Evolutionary conservation across 2,888 invertebrate genomes (phyloP), one percentile per base, ranked within the genome.

Genomic region (Carabus problematicus): DNA sequence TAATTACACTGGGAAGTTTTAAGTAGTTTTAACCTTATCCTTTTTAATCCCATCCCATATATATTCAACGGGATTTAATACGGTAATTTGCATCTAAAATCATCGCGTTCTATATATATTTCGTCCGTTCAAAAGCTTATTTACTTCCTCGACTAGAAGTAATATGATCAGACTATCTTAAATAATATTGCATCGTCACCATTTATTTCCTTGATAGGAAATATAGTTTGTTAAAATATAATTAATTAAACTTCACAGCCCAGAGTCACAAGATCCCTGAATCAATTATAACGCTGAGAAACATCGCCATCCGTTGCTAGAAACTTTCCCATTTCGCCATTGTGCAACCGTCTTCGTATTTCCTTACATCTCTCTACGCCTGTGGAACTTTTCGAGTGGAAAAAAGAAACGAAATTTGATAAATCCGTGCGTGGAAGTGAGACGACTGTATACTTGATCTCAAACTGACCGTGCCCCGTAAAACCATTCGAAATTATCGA

Each of bases 401-500:
- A 69, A 45, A 62, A 55, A 69, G 62, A 69, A n/a, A n/a, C 16
- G 47, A n/a, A 61, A 18, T 47, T 14, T 42, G 11, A 18, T 45
- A 42, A 42, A 16, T 39, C n/a, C 3, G 11, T 11, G 66, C 18
- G 52, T 52, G 69, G 73, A 6, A 71, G 60, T 39, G 64, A 70
- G 18, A 52, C 55, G 63, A 60, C 11, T 42, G 14, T 54, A 69
- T 52, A 64, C 73, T 74, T 70, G 72, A 73, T 68, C 54, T 70
- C 74, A 75, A 79, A 78, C 76, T 78, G 78, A 77, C 78, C 78
- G 77, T 78, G 76, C 74, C n/a, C n/a, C 79, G 79, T 79, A 77
- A 75, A 77, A 79, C 78, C 78, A 78, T 77, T 64, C 77, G 78
- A 79, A 79, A 77, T 80, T 80, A 80, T 80, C 77, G 79, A 80